Evolutionary conservation across 2,113 vertebrate genomes (phyloP).

Genomic region (Pseudolaguvia tuberculata): DNA sequence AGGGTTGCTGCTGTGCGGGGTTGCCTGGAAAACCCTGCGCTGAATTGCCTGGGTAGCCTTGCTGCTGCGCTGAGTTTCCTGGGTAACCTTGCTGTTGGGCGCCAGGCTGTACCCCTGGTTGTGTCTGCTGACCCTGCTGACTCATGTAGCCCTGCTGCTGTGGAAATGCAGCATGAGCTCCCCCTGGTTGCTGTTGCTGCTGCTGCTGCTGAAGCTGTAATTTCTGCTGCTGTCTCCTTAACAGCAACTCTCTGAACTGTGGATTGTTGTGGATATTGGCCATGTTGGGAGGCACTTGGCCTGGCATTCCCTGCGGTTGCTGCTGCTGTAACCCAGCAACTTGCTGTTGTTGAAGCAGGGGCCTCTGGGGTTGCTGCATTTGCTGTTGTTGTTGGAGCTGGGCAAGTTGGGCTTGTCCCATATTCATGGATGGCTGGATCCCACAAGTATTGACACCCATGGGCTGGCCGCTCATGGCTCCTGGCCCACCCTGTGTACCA

Average conservation of each 20-base stretch:
- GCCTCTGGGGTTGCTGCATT: constrained; percentile 73
- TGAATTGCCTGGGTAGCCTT: neutral
- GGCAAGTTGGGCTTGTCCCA: constrained; percentile 71
- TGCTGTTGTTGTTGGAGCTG: constrained; percentile 74
- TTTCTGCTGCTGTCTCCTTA: constrained; percentile 78
- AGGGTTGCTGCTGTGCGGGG: constrained; percentile 69
- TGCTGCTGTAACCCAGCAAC: constrained; percentile 59
- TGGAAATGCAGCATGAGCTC: constrained; percentile 85
- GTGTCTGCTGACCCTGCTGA: constrained; percentile 67
- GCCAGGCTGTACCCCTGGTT: constrained; percentile 48
- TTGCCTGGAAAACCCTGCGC: constrained; percentile 65
- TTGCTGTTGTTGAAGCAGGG: constrained; percentile 68
- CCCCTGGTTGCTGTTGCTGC: constrained; percentile 78
- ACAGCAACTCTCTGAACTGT: constrained; percentile 84
- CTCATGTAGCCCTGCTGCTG: constrained; percentile 85
- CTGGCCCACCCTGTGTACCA: constrained; percentile 64
- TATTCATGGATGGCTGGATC: constrained; percentile 78
- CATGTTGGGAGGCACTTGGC: constrained; percentile 73
- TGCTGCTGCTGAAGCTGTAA: constrained; percentile 66
- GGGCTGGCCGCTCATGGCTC: constrained; percentile 63
- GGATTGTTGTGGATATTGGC: constrained; percentile 65
- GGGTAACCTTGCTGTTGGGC: constrained; percentile 61
- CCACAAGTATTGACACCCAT: constrained; percentile 74
- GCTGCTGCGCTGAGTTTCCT: constrained; percentile 11
- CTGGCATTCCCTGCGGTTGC: constrained; percentile 78